A percentile compares a stretch with the other conserved stretches of the same genome.
Evolutionary conservation across 2,113 vertebrate species (phyloP).

Genomic region (Rhizomys pruinosus): DNA sequence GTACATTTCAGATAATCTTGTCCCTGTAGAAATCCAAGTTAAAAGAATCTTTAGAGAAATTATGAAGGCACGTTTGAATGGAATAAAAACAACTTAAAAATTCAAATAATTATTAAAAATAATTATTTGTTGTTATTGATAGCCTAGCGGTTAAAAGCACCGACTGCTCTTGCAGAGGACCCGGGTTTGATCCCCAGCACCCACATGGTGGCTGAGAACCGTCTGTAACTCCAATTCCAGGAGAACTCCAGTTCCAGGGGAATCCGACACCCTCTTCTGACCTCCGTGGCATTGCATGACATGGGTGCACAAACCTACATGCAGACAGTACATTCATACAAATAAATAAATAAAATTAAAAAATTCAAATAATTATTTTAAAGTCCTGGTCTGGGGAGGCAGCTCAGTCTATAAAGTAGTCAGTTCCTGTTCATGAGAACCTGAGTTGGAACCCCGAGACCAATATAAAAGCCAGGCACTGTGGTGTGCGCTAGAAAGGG

Average conservation of each 20-base stretch:
- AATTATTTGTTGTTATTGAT: too few relatives aligned
- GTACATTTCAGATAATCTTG: slow-evolving; percentile 40
- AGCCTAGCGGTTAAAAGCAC: too few relatives aligned
- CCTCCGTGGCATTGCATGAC: too few relatives aligned
- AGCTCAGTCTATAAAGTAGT: background rate
- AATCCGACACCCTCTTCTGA: too few relatives aligned
- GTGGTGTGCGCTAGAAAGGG: background rate
- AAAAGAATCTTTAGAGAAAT: slow-evolving; percentile 50
- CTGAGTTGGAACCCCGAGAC: background rate
- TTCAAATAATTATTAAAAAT: slow-evolving; percentile 38
- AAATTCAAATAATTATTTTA: slow-evolving; percentile 32
- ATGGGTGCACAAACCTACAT: too few relatives aligned
- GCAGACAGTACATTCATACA: too few relatives aligned
- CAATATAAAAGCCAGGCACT: background rate
- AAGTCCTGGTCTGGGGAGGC: background rate
- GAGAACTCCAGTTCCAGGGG: too few relatives aligned
- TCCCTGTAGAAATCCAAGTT: slow-evolving; percentile 50
- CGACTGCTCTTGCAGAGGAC: too few relatives aligned
- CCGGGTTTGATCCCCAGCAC: too few relatives aligned
- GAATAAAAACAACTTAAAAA: slow-evolving; percentile 30
- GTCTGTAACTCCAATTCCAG: too few relatives aligned
- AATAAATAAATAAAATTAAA: slow-evolving; percentile 20
- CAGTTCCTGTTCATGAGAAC: too few relatives aligned
- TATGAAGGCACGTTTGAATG: slow-evolving; percentile 34
- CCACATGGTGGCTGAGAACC: too few relatives aligned